phyloP scores from a whole-genome alignment of 2,797 vertebrate genomes.

The Buceros bicornis region DNA sequence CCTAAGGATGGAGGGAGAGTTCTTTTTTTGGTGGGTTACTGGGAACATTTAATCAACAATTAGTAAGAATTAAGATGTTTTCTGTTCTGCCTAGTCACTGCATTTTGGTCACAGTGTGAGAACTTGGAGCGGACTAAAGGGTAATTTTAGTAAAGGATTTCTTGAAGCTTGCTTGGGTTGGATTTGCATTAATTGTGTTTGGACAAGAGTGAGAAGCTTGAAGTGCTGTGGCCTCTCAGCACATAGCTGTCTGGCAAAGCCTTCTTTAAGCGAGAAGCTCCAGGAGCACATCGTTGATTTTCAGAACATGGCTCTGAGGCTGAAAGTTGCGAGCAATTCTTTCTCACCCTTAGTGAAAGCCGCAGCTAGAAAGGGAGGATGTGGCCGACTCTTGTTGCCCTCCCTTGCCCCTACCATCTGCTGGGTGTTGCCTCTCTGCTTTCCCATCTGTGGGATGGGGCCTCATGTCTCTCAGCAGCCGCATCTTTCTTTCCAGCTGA shows the following conservation, averaged over 20 bases:
- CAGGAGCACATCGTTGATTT: neutral
- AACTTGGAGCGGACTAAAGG: neutral
- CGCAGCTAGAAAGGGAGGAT: neutral
- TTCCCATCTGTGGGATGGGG: conserved; percentile 33
- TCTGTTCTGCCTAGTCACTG: neutral
- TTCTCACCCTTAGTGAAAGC: neutral
- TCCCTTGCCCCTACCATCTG: conserved; percentile 49
- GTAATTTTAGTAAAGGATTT: neutral
- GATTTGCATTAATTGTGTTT: neutral
- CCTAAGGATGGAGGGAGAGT: neutral
- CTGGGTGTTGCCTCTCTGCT: conserved; percentile 1
- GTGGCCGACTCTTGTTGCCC: neutral
- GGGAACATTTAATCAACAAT: neutral
- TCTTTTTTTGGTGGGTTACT: neutral
- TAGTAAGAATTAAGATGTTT: neutral
- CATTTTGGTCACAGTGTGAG: neutral
- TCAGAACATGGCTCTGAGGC: neutral
- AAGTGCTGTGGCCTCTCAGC: neutral
- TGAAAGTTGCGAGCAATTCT: neutral
- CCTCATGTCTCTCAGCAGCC: neutral
- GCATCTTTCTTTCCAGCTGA: conserved; percentile 29
- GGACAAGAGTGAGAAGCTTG: neutral
- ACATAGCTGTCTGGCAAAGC: neutral
- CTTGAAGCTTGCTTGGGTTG: neutral
- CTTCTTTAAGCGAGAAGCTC: neutral